Percentiles rank a stretch among this genome's conserved stretches.
These are phyloP conservation scores for Setophaga coronata DNA, from an alignment of 2,113 vertebrate genomes.

Conservation along the genomic window DNA sequence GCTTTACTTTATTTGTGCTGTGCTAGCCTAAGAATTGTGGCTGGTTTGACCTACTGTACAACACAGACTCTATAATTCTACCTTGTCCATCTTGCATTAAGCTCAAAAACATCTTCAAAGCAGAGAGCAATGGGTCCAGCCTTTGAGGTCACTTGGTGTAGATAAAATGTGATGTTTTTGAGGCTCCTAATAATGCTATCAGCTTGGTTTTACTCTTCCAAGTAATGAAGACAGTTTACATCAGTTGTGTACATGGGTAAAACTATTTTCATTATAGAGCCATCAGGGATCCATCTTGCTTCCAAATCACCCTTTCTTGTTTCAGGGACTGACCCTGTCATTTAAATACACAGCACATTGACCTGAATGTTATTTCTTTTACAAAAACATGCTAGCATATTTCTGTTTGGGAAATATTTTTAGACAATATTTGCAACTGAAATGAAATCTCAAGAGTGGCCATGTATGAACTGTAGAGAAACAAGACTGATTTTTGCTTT, in stretches of 20 bases:
- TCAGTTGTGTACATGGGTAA: neutral
- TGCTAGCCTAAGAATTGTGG: neutral
- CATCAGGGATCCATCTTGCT: neutral
- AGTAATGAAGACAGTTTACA: neutral
- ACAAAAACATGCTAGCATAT: neutral
- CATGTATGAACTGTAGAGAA: neutral
- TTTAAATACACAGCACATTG: neutral
- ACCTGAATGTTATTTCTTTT: neutral
- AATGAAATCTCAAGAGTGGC: neutral
- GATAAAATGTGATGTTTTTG: neutral
- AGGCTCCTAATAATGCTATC: neutral
- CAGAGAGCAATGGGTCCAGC: neutral
- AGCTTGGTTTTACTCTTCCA: neutral
- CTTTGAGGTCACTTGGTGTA: neutral
- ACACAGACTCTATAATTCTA: neutral
- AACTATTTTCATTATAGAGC: neutral
- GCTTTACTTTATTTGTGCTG: neutral
- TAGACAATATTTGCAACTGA: neutral
- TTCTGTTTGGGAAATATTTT: neutral
- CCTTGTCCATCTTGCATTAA: neutral
- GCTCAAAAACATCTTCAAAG: neutral
- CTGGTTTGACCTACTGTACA: neutral
- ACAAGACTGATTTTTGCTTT: neutral
- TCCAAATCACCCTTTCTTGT: neutral
- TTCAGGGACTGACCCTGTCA: neutral